Base-by-base conservation (phyloP, 1,140 invertebrate genomes). In the Drosophila kanapiae region DNA sequence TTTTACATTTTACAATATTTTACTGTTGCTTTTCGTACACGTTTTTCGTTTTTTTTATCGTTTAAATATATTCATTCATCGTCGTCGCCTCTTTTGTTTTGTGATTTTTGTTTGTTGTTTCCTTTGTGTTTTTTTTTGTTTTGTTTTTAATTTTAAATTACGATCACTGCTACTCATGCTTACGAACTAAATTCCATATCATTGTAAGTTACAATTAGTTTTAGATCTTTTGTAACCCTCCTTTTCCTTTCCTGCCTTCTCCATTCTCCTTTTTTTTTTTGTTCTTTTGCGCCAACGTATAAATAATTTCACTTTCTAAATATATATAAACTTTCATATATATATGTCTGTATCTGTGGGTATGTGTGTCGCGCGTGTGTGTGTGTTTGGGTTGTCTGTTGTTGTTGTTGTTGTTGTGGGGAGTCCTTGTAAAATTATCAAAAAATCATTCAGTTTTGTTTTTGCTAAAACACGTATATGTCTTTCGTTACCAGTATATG, bases 1-100 rank as follows among this genome's bases (percentile, higher is more conserved):
- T 74, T 74, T 83, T 82, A 82, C 79, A 87, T 87, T 82, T 78
- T 75, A 79, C 71, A 88, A 83, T 86, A 86, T 72, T 90, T 90
- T 90, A 81, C 70, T 88, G 74, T 90, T 90, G 85, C 85, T 90
- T 90, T 90, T 91, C 81, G 71, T 90, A 90, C 85, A 90, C 85
- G 85, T 90, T 87, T 82, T 54, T 71, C 51, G 23, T 23, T 16
- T 37, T 54, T 54, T 37, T 40, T 31, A 31, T 31, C 63, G 61
- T 70, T 71, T 82, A 68, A 65, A 82, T 67, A 88, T 80, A 78
- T 78, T 63, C 31, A 78, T 47, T 59, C 27, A 54, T 59, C 71
- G 40, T 9, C 40, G 40, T 14, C 33, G 48, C n/a, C 82, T 43
- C n/a, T 69, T 58, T 67, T 60, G 54, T 69, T 16, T 69, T 78